These are phyloP conservation scores for Tyrophagus putrescentiae DNA, from an alignment of 1,140 invertebrate genomes.

Conservation along the genomic window DNA sequence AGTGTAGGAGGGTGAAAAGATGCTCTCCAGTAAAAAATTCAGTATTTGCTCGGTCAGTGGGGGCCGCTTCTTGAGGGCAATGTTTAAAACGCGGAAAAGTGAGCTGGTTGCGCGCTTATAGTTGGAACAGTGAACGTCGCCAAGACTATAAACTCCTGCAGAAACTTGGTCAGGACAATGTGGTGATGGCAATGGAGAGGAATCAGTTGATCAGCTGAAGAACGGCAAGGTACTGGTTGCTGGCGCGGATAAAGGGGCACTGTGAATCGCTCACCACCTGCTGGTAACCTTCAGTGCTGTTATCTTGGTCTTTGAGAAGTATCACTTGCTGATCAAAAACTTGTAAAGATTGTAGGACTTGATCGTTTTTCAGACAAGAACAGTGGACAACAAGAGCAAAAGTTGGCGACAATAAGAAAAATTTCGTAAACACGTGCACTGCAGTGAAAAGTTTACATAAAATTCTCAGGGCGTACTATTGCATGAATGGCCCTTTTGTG, in stretches of 20 bases:
- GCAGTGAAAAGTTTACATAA: neutral
- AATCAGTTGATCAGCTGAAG: conserved; percentile 8
- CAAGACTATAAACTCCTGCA: conserved; percentile 9
- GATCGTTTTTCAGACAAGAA: neutral
- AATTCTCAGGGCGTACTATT: no score
- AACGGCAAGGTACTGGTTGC: neutral
- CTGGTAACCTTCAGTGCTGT: neutral
- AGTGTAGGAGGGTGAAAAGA: neutral
- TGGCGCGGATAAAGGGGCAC: neutral
- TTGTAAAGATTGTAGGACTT: no score
- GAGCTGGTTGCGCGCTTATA: conserved; percentile 13
- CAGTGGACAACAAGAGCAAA: neutral
- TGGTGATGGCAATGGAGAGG: conserved; percentile 3
- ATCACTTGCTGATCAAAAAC: neutral
- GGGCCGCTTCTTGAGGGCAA: neutral
- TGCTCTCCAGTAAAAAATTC: neutral
- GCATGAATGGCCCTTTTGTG: no score
- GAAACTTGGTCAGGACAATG: conserved; percentile 4
- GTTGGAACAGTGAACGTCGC: no score
- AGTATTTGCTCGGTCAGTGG: neutral
- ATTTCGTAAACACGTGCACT: neutral
- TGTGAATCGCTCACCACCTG: neutral
- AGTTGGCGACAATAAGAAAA: neutral
- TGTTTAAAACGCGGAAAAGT: conserved; percentile 12
- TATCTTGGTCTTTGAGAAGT: conserved; percentile 13